phyloP scores from a whole-genome alignment of 2,797 vertebrate species.

The Poeciliopsis turneri region DNA sequence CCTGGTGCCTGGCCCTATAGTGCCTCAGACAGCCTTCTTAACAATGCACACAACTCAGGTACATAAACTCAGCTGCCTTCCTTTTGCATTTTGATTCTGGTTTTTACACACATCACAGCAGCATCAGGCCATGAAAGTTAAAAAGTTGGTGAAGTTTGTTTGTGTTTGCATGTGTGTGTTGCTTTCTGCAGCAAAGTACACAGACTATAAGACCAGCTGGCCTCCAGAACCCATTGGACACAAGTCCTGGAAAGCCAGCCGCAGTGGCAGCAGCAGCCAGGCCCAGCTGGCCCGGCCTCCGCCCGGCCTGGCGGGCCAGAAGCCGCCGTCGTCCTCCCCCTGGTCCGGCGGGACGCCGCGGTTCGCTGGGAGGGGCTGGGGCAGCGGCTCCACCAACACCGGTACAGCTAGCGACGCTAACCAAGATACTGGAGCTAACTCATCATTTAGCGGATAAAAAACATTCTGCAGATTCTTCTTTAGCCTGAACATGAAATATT shows the following conservation, averaged over 20 bases:
- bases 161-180: background rate
- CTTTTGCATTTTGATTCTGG: background rate
- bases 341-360: slow-evolving; percentile 93
- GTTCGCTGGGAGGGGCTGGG: slow-evolving; percentile 89
- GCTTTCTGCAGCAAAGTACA: slow-evolving; percentile 89
- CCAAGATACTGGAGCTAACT: too few relatives aligned
- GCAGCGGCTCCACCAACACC: slow-evolving; percentile 81
- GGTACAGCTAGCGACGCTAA: slow-evolving; percentile 76
- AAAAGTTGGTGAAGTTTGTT: background rate
- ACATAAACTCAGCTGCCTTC: slow-evolving; percentile 32
- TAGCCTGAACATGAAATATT: too few relatives aligned
- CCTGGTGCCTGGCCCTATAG: slow-evolving; percentile 99
- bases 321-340: slow-evolving; percentile 89
- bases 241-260: slow-evolving; percentile 98
- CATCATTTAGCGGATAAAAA: too few relatives aligned
- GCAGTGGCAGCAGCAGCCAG: slow-evolving; percentile 84
- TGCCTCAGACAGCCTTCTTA: slow-evolving; percentile 97
- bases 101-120: background rate
- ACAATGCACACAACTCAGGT: slow-evolving; percentile 98
- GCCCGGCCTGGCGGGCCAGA: slow-evolving; percentile 93
- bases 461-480: too few relatives aligned
- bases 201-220: slow-evolving; percentile 97
- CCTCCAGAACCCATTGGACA: slow-evolving; percentile 98
- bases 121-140: background rate
- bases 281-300: slow-evolving; percentile 92